Evolutionary conservation across 2,797 vertebrate genomes (phyloP), one percentile per base, ranked within the genome.

Genomic region (Cossypha polioptera): DNA sequence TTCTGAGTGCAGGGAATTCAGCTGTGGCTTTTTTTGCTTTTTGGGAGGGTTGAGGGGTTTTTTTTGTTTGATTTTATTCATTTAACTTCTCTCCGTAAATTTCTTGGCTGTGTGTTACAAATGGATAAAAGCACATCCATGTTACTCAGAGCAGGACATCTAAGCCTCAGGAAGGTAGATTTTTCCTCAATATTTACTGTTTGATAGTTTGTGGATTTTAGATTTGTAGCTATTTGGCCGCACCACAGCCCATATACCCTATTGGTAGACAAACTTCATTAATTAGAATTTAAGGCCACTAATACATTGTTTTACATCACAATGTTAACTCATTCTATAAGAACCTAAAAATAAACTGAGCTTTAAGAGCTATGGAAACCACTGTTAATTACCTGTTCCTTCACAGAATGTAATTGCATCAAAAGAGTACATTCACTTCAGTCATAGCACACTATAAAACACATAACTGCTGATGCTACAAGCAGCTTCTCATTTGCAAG

Each of bases 1-100:
- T 81, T 95, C 81, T 85, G 50, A 76, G 43, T 62, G 21, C 33
- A 78, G 42, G 11, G 20, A 81, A 55, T 81, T 92, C 48, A 86
- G 20, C 12, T 86, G 29, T 47, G 53, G 13, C 29, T 15, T 38
- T 66, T 53, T 62, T 2, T 4, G 10, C 0, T 0, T 50, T 86
- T 83, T 29, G 29, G 9, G 5, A 43, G 25, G 3, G 4, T 53
- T 61, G 16, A 24, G 2, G 1, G 1, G 0, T 1, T 16, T 10
- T 71, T 71, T 63, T 54, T 17, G 1, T 55, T 88, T 63, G 13
- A 18, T 72, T 78, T 55, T 35, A 33, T 78, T 68, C 16, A n/a
- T 71, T 74, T 24, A 78, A 48, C 24, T 82, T 78, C 22, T 80
- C 13, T 75, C 57, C 5, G 14, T 81, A 42, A 47, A 58, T 72